Percentiles rank a stretch among this genome's conserved stretches.
These are phyloP conservation scores for Microplitis manilae DNA, from an alignment of 2,888 invertebrate genomes.

Conservation along the genomic window DNA sequence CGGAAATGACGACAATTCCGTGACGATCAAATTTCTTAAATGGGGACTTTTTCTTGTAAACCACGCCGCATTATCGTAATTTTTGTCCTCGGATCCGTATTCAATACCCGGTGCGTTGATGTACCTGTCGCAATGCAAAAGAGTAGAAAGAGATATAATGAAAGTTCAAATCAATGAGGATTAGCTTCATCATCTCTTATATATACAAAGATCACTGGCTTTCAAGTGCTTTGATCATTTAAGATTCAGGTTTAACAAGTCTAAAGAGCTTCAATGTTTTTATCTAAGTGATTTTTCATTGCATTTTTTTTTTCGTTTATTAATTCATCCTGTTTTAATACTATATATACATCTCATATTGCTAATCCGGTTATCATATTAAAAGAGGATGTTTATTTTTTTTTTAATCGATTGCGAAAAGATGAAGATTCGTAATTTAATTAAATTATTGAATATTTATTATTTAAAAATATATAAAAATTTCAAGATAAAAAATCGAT, in stretches of 20 bases:
- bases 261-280: neutral
- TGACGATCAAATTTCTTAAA: neutral
- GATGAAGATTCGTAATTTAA: no score
- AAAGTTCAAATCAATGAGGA: neutral
- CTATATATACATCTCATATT: neutral
- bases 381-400: no score
- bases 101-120: slow-evolving; percentile 46
- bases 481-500: no score
- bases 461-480: no score
- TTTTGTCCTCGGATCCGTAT: slow-evolving; percentile 23
- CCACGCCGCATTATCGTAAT: neutral
- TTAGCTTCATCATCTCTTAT: slow-evolving; percentile 7
- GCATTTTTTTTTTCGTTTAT: neutral
- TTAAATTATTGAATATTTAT: no score
- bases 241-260: neutral
- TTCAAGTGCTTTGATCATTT: neutral
- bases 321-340: neutral
- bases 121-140: slow-evolving; percentile 41
- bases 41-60: neutral
- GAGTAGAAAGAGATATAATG: neutral
- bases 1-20: neutral
- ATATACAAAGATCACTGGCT: neutral
- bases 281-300: neutral
- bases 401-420: no score
- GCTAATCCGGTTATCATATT: no score